These are phyloP conservation scores for Xiphorhynchus elegans DNA, from an alignment of 2,113 vertebrate genomes.

Conservation along the genomic window DNA sequence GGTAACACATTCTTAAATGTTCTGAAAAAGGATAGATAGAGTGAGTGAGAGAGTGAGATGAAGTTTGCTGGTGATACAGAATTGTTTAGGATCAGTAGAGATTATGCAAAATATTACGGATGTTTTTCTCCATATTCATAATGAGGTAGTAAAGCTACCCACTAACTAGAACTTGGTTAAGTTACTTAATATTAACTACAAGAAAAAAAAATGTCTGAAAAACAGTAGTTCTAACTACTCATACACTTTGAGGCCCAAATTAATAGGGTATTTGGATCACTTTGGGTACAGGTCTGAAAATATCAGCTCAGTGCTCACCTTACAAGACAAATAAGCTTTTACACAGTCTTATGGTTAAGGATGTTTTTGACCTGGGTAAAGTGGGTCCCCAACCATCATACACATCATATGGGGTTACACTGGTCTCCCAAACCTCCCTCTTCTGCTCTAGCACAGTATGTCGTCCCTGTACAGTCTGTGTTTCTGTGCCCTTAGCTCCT, in stretches of 20 bases:
- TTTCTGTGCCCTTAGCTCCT: not conserved
- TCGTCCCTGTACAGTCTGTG: not conserved
- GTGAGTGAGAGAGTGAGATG: not conserved
- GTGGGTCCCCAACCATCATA: rapidly evolving
- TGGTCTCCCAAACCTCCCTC: not conserved
- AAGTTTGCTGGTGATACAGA: not conserved
- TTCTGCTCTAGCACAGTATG: not conserved
- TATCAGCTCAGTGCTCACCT: not conserved
- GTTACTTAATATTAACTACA: not conserved
- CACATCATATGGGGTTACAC: not conserved
- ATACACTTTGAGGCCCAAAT: not conserved
- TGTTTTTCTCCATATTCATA: not conserved
- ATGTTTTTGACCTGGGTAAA: not conserved
- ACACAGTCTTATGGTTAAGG: not conserved
- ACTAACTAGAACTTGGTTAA: not conserved
- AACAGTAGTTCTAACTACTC: not conserved
- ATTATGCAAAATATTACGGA: not conserved
- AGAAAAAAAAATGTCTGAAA: not conserved
- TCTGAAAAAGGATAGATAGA: not conserved
- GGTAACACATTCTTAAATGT: not conserved
- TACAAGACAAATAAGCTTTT: not conserved
- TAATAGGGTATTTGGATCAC: not conserved
- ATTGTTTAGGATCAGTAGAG: not conserved
- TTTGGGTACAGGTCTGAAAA: not conserved
- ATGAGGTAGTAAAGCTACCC: not conserved